phyloP scores from a whole-genome alignment of 64 coral and sea anemone genomes.

The Pachyseris speciosa region DNA sequence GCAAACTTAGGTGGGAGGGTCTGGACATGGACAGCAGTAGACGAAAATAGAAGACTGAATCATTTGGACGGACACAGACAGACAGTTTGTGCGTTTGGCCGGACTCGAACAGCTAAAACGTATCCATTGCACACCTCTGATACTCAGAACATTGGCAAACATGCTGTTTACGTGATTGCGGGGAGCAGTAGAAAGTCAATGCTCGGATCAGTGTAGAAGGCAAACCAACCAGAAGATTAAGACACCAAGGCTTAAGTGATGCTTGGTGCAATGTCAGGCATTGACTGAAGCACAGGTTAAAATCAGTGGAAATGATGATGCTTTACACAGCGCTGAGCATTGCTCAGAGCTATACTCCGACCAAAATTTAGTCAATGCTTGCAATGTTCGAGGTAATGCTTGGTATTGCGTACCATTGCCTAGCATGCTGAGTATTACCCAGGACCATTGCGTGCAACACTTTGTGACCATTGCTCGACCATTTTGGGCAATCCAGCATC shows the following conservation, averaged over 20 bases:
- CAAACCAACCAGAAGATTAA: conserved; percentile 23
- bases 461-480: background rate
- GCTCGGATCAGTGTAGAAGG: conserved; percentile 9
- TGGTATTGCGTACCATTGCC: background rate
- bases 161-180: conserved; percentile 33
- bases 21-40: conserved; percentile 3
- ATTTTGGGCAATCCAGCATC: conserved; percentile 10
- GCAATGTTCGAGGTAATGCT: conserved; percentile 23
- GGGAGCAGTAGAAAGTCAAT: conserved; percentile 44
- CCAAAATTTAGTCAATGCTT: conserved; percentile 37
- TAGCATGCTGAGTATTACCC: conserved; percentile 8
- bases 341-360: conserved; percentile 51
- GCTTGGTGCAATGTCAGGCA: conserved; percentile 19
- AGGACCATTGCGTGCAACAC: background rate
- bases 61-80: background rate
- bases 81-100: background rate
- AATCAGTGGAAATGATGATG: conserved; percentile 47
- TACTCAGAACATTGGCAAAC: conserved; percentile 32
- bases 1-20: background rate
- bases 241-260: background rate
- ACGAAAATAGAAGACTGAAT: background rate
- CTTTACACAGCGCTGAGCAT: conserved; percentile 44
- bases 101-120: background rate
- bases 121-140: conserved; percentile 9
- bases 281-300: conserved; percentile 15